Conservation (phyloP, 2,113 vertebrate species). For the Chaetodon auriga region DNA sequence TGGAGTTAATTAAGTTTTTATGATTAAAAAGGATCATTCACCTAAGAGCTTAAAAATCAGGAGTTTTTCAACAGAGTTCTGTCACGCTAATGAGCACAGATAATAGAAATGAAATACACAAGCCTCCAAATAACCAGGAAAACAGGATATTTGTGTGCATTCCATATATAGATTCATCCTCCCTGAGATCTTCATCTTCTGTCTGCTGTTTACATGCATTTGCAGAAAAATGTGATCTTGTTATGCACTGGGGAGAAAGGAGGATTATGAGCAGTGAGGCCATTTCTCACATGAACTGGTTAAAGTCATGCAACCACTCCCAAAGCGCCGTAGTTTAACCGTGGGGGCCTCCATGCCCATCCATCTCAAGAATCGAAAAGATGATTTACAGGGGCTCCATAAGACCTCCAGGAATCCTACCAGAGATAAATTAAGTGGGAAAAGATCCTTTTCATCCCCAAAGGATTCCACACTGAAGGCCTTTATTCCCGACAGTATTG, state of each 20-base stretch:
- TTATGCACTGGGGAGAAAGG: conserved; percentile 13
- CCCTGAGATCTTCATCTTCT: background rate
- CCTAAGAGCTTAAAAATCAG: conserved; percentile 17
- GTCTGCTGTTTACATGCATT: conserved; percentile 44
- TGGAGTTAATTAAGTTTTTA: conserved; percentile 37
- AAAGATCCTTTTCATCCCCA: conserved; percentile 44
- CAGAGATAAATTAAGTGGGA: conserved; percentile 66
- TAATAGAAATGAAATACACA: conserved; percentile 15
- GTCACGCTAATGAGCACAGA: conserved; percentile 27
- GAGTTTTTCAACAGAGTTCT: background rate
- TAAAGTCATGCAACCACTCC: conserved; percentile 60
- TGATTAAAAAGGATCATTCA: conserved; percentile 32
- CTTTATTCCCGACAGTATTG: conserved; percentile 20
- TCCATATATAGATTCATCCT: background rate
- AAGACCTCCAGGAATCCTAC: conserved; percentile 59
- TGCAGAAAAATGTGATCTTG: conserved; percentile 7
- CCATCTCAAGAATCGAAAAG: conserved; percentile 57
- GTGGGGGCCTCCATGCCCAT: conserved; percentile 51
- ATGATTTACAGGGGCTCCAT: conserved; percentile 65
- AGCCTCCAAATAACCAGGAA: conserved; percentile 3
- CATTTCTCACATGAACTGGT: conserved; percentile 53
- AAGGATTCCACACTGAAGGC: conserved; percentile 30
- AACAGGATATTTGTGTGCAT: conserved; percentile 9
- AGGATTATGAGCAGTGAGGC: conserved; percentile 32
- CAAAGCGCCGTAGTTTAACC: conserved; percentile 58